Conservation (phyloP, 2,797 vertebrate species). For the Gouania willdenowi region DNA sequence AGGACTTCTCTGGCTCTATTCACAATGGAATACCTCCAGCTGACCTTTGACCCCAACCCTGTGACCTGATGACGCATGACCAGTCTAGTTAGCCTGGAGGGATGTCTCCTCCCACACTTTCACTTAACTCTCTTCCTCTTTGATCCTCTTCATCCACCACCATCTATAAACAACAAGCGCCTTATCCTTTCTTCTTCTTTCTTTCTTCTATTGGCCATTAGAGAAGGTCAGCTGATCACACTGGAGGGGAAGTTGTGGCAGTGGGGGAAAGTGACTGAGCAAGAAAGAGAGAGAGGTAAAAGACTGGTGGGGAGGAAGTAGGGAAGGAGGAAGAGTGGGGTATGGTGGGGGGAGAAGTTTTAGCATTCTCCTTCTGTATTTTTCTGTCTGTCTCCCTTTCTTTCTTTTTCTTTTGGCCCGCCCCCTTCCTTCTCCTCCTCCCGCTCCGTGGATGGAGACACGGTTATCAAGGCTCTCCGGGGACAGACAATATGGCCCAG, state of each 20-base stretch:
- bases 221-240: slow-evolving; percentile 68
- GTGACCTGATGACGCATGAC: slow-evolving; percentile 68
- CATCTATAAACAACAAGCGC: slow-evolving; percentile 30
- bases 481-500: slow-evolving; percentile 69
- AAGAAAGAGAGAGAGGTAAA: slow-evolving; percentile 7
- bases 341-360: slow-evolving; percentile 17
- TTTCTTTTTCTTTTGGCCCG: slow-evolving; percentile 28
- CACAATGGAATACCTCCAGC: slow-evolving; percentile 52
- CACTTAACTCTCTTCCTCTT: slow-evolving; percentile 8
- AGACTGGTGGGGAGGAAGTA: too few relatives aligned
- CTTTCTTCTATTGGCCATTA: slow-evolving; percentile 31
- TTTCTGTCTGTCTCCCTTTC: slow-evolving; percentile 52
- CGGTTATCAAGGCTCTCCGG: slow-evolving; percentile 78
- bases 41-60: slow-evolving; percentile 56
- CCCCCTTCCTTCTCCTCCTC: slow-evolving; percentile 20
- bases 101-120: background rate
- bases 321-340: background rate
- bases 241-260: slow-evolving; percentile 46
- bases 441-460: slow-evolving; percentile 74
- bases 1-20: slow-evolving; percentile 36
- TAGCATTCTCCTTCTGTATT: slow-evolving; percentile 75
- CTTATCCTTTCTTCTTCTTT: slow-evolving; percentile 1
- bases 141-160: background rate
- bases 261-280: slow-evolving; percentile 18
- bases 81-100: slow-evolving; percentile 43